Base-by-base conservation (phyloP, 2,888 invertebrate species). In the Oasisia sp. region DNA sequence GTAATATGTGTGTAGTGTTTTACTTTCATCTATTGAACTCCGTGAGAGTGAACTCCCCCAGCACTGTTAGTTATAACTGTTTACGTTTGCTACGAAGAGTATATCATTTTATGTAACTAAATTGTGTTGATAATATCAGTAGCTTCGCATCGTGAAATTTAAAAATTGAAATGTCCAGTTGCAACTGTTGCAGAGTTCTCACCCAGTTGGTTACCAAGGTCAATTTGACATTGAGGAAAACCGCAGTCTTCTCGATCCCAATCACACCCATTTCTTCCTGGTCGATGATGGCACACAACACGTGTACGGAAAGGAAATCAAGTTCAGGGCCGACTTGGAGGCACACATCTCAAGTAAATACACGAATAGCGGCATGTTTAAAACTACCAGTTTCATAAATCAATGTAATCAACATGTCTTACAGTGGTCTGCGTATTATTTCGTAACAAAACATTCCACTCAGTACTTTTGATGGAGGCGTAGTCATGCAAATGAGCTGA, bases 331-430 rank as follows among this genome's bases (percentile, higher is more conserved):
- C 32, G 27, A 32, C 19, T n/a, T 91, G 45, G 91, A 91, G 45
- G 32, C 27, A 32, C n/a, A 19, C 91, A 38, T 91, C 44, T 38
- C 91, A 27, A 93, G n/a, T n/a, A n/a, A 95, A 94, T 95, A 94
- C 91, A 95, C 95, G 44, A 94, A 94, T 32, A 94, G 94, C 50
- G 95, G 95, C 32, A 93, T 74, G 74, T 74, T 27, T 74, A 74
- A 74, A 19, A n/a, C 74, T 9, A 14, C 50, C 50, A 9, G 50
- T 50, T 14, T 50, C 50, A 12, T 7, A 50, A 12, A 50, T 27
- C 74, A n/a, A 27, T 74, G 74, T 0, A 74, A 74, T 27, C 14
- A 27, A 3, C 74, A 94, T 32, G 94, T 45, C 11, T 11, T 9
- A 74, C 27, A 27, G 27, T 27, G 27, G 14, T 74, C 74, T n/a